These are phyloP conservation scores for Rhabdomys dilectus DNA, from an alignment of 2,113 vertebrate genomes.

Conservation along the genomic window DNA sequence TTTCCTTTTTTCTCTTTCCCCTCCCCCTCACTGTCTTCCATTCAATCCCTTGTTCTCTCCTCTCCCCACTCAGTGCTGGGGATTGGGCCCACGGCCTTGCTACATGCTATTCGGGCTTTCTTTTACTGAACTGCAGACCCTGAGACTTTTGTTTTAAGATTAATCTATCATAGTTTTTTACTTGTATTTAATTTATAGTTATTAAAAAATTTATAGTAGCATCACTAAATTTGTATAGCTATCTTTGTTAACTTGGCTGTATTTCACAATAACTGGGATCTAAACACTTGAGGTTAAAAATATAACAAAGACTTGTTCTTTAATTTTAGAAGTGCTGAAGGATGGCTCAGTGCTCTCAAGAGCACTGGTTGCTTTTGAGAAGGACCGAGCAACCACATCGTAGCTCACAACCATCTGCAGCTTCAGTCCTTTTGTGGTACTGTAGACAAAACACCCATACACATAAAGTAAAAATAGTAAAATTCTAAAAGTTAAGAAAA, in stretches of 20 bases:
- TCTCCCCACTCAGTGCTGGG: too few species aligned
- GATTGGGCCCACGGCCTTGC: background rate
- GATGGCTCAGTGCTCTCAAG: background rate
- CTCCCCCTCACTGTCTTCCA: background rate
- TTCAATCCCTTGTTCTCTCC: background rate
- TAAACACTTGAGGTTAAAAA: too few species aligned
- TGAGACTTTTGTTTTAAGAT: conserved; percentile 9
- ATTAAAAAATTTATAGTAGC: background rate
- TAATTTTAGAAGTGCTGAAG: too few species aligned
- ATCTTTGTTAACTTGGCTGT: conserved; percentile 24
- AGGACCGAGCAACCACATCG: too few species aligned
- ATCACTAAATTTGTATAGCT: conserved; percentile 19
- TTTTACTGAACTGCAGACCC: background rate
- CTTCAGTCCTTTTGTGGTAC: too few species aligned
- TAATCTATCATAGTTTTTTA: conserved; percentile 15
- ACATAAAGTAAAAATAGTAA: background rate
- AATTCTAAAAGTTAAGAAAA: background rate
- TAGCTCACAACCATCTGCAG: too few species aligned
- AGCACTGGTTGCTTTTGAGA: too few species aligned
- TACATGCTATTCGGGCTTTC: background rate
- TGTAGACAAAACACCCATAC: too few species aligned
- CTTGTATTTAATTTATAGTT: conserved; percentile 9
- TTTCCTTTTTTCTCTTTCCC: too few species aligned
- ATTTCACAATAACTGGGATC: background rate
- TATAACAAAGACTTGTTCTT: too few species aligned